Evolutionary conservation across 2,888 invertebrate genomes (phyloP), one percentile per base, ranked within the genome.

Genomic region (Nycteola revayana): DNA sequence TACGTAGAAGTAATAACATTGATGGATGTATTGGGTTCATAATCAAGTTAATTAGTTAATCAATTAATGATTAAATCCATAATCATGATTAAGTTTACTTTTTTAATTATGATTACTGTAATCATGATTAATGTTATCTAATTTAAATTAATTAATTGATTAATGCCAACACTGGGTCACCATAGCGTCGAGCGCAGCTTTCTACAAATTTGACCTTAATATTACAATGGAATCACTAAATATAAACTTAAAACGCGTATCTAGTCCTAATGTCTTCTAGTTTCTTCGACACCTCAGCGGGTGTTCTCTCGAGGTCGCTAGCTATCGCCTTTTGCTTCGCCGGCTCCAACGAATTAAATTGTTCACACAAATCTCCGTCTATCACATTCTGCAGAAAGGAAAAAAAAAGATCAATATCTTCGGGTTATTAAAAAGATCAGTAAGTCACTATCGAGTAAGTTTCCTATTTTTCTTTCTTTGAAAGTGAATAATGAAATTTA

Each of bases 291-390:
- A 99, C 98, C 86, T 99, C 99, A 34, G 96, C 97, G 0, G 98
- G 95, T 0, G 96, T 97, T 64, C 98, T 92, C 74, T 98, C 99
- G 64, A 99, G 91, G 78, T 99, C 98, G 25, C 94, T 93, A 0
- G 98, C 95, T 41, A 99, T 98, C 48, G 95, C 94, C 66, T 97
- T 98, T 77, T 99, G 99, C 78, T 98, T 99, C 0, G 91, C 87
- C 0, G 95, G 92, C 60, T 99, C 99, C 66, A 99, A 91, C 0
- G 98, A 97, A 75, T 98, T 98, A 86, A 96, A 99, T 88, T 99
- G 98, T 80, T 99, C 99, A 79, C 99, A 99, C 28, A 99, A 90
- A 82, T 99, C 99, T 1, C 99, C 99, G 76, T 99, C 99, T 54
- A 99, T 95, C 1, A 99, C 98, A 89, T 97, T 98, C 94, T 98